Evolutionary conservation across 1,140 invertebrate species (phyloP).

Genomic region (Homalodisca vitripennis): DNA sequence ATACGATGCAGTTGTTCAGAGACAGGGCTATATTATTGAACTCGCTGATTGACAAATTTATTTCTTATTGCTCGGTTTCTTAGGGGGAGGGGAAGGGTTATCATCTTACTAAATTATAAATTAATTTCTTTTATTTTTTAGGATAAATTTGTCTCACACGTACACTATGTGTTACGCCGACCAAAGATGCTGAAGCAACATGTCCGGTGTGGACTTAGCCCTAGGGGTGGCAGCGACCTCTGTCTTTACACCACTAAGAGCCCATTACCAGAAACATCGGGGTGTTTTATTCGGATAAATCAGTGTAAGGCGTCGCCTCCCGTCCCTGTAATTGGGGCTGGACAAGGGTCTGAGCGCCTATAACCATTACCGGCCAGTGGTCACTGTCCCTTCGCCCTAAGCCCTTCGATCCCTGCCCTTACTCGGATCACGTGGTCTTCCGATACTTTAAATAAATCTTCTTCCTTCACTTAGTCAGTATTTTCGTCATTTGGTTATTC

Average conservation of each 20-base stretch:
- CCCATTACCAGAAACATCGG: background rate
- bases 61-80: no score
- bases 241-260: background rate
- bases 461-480: no score
- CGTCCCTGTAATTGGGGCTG: constrained; percentile 16
- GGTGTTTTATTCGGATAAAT: constrained; percentile 16
- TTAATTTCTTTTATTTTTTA: no score
- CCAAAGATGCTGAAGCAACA: background rate
- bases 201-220: background rate
- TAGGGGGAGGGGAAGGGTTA: no score
- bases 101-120: no score
- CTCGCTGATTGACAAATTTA: no score
- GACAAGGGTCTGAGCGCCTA: background rate
- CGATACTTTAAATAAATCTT: constrained; percentile 1
- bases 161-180: no score
- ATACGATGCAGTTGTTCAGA: no score
- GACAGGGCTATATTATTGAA: no score
- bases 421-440: constrained; percentile 1
- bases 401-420: constrained; percentile 19
- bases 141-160: no score
- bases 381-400: constrained; percentile 3
- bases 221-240: background rate
- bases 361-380: constrained; percentile 3
- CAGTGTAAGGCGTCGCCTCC: background rate
- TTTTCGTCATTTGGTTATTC: no score